Percentiles rank a stretch among this genome's conserved stretches.
phyloP scores from a whole-genome alignment of 2,113 vertebrate species.

The Triplophysa siluroides region DNA sequence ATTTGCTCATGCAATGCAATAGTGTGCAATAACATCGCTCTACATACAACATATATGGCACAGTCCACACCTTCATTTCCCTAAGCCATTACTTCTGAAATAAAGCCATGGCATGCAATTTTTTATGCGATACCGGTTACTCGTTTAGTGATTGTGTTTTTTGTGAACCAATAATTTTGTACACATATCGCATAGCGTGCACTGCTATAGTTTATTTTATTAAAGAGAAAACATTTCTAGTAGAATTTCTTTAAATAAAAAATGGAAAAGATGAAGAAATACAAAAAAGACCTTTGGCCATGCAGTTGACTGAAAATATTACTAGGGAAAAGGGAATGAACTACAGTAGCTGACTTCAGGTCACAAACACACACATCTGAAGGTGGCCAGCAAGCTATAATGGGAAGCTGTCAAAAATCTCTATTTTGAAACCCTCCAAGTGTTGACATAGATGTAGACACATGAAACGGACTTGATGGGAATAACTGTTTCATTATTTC shows the following conservation, averaged over 20 bases:
- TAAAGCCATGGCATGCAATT: too few relatives aligned
- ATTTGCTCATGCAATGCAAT: too few relatives aligned
- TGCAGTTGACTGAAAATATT: slow-evolving; percentile 10
- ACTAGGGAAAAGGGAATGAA: not conserved
- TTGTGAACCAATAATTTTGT: too few relatives aligned
- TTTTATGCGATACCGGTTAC: too few relatives aligned
- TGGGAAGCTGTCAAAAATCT: slow-evolving; percentile 37
- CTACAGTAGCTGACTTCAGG: not conserved
- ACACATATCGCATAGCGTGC: too few relatives aligned
- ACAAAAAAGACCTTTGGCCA: not conserved
- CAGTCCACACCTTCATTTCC: too few relatives aligned
- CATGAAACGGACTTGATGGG: slow-evolving; percentile 21
- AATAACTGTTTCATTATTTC: slow-evolving; percentile 41
- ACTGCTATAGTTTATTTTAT: not conserved
- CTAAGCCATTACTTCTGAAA: not conserved
- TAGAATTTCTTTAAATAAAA: not conserved
- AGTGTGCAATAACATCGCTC: too few relatives aligned
- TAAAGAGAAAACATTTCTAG: not conserved
- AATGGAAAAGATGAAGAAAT: not conserved
- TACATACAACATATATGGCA: too few relatives aligned
- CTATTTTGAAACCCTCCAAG: slow-evolving; percentile 1
- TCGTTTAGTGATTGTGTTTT: too few relatives aligned
- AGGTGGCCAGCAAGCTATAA: slow-evolving; percentile 19
- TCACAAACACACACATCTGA: not conserved
- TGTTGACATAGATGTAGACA: slow-evolving; percentile 20